A percentile compares a stretch with the other conserved stretches of the same genome.
Evolutionary conservation across 2,888 invertebrate species (phyloP).

Genomic region (Nemapogon koenigi): DNA sequence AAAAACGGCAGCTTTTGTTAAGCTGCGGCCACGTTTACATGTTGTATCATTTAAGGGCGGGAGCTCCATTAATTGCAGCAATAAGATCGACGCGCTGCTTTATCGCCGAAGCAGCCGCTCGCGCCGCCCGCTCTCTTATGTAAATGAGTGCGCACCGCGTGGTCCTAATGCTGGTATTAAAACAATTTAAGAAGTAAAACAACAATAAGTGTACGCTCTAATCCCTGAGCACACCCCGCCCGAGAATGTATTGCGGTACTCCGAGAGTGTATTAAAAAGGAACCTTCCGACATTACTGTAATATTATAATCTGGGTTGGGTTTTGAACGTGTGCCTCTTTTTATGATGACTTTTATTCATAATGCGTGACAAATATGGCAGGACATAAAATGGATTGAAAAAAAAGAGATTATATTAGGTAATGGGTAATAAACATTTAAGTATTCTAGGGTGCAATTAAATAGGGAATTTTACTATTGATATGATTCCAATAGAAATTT

Average conservation of each 20-base stretch:
- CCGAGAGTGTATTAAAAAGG: constrained; percentile 6
- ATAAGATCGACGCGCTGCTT: constrained; percentile 49
- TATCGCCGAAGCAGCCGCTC: constrained; percentile 42
- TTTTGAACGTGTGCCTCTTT: too few species aligned
- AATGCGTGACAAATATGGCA: too few species aligned
- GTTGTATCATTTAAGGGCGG: background rate
- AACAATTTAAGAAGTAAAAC: constrained; percentile 62
- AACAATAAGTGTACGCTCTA: constrained; percentile 40
- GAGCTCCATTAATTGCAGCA: constrained; percentile 51
- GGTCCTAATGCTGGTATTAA: constrained; percentile 49
- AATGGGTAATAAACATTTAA: too few species aligned
- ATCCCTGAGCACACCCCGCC: background rate
- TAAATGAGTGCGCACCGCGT: constrained; percentile 52
- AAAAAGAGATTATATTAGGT: too few species aligned
- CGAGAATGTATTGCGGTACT: constrained; percentile 5
- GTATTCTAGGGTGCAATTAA: too few species aligned
- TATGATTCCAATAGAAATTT: too few species aligned
- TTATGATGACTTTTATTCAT: too few species aligned
- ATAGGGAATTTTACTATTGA: too few species aligned
- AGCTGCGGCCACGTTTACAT: too few species aligned
- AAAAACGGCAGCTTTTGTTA: too few species aligned
- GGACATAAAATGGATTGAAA: too few species aligned
- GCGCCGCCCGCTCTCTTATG: constrained; percentile 38
- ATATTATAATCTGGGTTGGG: background rate
- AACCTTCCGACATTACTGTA: background rate